phyloP scores from a whole-genome alignment of 2,113 vertebrate genomes.

The Xerus inauris region DNA sequence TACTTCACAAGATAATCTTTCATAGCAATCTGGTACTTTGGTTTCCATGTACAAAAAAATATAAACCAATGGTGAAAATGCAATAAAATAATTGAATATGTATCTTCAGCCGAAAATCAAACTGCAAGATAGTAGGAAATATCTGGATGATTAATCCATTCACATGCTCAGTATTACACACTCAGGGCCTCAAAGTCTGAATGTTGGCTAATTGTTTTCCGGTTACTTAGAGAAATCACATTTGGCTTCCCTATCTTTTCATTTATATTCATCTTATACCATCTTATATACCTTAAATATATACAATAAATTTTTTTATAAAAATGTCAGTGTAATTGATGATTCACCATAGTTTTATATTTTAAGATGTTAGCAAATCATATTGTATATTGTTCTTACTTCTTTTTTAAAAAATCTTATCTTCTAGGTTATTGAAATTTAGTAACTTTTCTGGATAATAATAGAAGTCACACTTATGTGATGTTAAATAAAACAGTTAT shows the following conservation, averaged over 20 bases:
- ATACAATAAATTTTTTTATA: background rate
- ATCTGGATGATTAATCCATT: conserved; percentile 13
- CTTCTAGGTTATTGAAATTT: conserved; percentile 75
- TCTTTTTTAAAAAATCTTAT: conserved; percentile 20
- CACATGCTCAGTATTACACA: background rate
- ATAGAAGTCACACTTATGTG: conserved; percentile 78
- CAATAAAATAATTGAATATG: conserved; percentile 41
- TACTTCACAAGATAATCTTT: conserved; percentile 7
- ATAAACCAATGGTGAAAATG: conserved; percentile 6
- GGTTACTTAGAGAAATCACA: background rate
- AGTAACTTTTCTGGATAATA: conserved; percentile 81
- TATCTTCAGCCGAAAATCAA: conserved; percentile 39
- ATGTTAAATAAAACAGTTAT: conserved; percentile 81
- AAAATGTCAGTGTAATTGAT: background rate
- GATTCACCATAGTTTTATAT: conserved; percentile 13
- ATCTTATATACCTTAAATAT: background rate
- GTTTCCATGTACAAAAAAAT: conserved; percentile 19
- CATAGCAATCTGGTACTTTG: conserved; percentile 8
- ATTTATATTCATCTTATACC: background rate
- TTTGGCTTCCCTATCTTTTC: background rate
- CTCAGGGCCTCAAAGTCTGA: background rate
- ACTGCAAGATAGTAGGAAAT: background rate
- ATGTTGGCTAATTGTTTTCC: background rate
- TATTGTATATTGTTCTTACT: conserved; percentile 12
- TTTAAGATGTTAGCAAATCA: conserved; percentile 14